A percentile compares a stretch with the other conserved stretches of the same genome.
Conservation (phyloP, 2,888 invertebrate genomes). For the Drosophila borborema region DNA sequence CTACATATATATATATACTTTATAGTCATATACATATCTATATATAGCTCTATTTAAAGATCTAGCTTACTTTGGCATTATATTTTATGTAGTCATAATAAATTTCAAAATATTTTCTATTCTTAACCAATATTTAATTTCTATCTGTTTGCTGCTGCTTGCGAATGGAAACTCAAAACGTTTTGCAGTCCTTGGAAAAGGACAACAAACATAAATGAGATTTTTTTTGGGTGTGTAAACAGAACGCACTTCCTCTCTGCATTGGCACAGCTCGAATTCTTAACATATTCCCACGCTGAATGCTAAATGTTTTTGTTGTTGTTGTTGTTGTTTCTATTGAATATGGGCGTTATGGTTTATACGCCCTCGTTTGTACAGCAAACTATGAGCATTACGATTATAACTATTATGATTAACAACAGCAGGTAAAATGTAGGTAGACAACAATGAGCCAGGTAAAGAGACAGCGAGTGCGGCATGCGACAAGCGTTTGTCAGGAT, state of each 20-base stretch:
- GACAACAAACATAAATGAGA: neutral
- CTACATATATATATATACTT: too few species aligned
- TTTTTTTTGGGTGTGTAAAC: constrained; percentile 3
- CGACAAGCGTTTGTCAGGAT: constrained; percentile 1
- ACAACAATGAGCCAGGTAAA: constrained; percentile 17
- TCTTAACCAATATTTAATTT: neutral
- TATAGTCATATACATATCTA: neutral
- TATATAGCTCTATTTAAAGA: neutral
- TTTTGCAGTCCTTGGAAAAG: neutral
- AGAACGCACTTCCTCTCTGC: constrained; percentile 38
- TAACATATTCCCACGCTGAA: constrained; percentile 45
- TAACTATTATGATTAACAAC: constrained; percentile 15
- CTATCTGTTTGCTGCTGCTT: neutral
- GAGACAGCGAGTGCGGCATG: constrained; percentile 10
- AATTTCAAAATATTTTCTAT: neutral
- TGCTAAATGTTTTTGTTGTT: constrained; percentile 1
- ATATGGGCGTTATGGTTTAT: constrained; percentile 32
- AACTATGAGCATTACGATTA: constrained; percentile 28
- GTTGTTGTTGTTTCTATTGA: constrained; percentile 6
- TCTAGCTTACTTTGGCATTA: neutral
- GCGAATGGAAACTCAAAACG: constrained; percentile 3
- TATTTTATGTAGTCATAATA: neutral
- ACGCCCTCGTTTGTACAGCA: constrained; percentile 30
- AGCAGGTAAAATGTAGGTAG: constrained; percentile 9
- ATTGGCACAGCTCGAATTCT: constrained; percentile 23